phyloP scores from a whole-genome alignment of 2,113 vertebrate genomes.

The Pedetes capensis region DNA sequence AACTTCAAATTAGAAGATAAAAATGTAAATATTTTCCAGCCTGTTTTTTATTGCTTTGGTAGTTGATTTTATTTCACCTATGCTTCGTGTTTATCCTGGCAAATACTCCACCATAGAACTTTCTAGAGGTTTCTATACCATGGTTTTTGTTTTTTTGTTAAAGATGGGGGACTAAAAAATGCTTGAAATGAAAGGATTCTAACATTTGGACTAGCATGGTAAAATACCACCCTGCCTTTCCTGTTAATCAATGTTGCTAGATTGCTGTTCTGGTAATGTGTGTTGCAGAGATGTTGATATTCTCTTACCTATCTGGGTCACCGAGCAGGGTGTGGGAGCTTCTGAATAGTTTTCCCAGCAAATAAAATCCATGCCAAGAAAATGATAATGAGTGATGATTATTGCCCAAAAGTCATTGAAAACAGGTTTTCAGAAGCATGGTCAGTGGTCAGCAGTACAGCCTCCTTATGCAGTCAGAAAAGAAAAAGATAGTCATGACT shows the following conservation, averaged over 20 bases:
- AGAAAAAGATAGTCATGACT: not conserved
- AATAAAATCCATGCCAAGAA: slow-evolving; percentile 24
- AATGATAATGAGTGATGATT: not conserved
- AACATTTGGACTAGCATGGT: slow-evolving; percentile 28
- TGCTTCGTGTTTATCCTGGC: not conserved
- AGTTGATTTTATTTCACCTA: not conserved
- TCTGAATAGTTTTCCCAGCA: not conserved
- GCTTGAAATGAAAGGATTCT: slow-evolving; percentile 31
- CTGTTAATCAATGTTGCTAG: not conserved
- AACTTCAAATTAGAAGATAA: not conserved
- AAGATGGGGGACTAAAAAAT: not conserved
- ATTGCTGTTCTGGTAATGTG: not conserved
- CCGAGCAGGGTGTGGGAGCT: not conserved
- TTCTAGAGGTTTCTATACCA: not conserved
- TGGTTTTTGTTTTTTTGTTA: not conserved
- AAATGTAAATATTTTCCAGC: not conserved
- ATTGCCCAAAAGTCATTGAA: not conserved
- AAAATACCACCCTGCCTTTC: not conserved
- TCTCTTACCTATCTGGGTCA: not conserved
- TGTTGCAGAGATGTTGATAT: not conserved
- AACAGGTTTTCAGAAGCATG: not conserved
- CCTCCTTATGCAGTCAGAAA: not conserved
- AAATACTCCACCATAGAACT: not conserved
- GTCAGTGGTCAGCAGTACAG: not conserved
- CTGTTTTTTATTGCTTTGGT: not conserved